These are phyloP conservation scores for Caloenas nicobarica DNA, from an alignment of 2,113 vertebrate genomes.

Conservation along the genomic window DNA sequence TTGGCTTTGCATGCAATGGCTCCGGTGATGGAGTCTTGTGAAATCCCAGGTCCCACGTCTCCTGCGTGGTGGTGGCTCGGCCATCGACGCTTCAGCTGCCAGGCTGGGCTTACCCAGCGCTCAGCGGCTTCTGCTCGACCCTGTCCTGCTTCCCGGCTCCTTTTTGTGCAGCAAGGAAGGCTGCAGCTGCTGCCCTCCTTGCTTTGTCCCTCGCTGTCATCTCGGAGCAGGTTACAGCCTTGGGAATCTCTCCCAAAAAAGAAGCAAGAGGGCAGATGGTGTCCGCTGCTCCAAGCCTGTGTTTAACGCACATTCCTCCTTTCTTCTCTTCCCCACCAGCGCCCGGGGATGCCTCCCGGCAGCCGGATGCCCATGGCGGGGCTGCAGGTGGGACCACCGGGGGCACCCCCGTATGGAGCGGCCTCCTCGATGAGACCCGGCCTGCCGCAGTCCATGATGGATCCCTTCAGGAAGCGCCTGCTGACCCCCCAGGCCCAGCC, in stretches of 20 bases:
- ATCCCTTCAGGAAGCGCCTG: slow-evolving; percentile 90
- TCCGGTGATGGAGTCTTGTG: no score
- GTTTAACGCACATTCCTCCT: rapidly evolving
- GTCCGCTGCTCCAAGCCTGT: neutral
- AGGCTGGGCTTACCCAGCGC: neutral
- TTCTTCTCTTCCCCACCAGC: slow-evolving; percentile 68
- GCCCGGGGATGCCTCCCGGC: slow-evolving; percentile 84
- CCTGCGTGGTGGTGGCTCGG: neutral
- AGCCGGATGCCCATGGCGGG: slow-evolving; percentile 84
- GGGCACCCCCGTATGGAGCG: slow-evolving; percentile 84
- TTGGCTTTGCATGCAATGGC: neutral
- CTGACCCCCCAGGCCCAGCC: slow-evolving; percentile 87
- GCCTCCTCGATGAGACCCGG: slow-evolving; percentile 84
- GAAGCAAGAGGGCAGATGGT: rapidly evolving
- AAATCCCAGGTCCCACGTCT: neutral
- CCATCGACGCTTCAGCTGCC: neutral
- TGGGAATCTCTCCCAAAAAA: rapidly evolving
- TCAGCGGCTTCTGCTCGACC: neutral
- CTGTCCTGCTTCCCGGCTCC: rapidly evolving
- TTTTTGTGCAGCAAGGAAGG: neutral
- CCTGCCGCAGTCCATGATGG: slow-evolving; percentile 89
- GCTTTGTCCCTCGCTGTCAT: neutral
- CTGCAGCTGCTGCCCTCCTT: neutral
- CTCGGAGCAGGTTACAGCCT: rapidly evolving
- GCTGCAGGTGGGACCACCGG: slow-evolving; percentile 83